phyloP scores from a whole-genome alignment of 2,888 invertebrate species.

The Drosophila robusta region DNA sequence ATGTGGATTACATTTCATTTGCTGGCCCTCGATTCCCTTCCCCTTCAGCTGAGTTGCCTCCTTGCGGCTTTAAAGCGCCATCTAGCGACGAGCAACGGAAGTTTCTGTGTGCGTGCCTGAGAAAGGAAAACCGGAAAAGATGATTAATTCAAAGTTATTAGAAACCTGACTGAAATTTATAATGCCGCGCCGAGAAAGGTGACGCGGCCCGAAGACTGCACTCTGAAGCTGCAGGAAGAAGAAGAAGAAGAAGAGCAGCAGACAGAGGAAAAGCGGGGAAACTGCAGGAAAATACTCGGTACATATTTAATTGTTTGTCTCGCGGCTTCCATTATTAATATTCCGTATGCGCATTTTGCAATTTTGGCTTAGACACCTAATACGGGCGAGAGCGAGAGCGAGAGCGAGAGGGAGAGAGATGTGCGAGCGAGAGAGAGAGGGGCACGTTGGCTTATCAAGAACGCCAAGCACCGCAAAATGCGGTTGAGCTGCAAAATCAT shows the following conservation, averaged over 20 bases:
- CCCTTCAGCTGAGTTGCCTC: neutral
- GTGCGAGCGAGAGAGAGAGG: neutral
- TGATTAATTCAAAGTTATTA: constrained; percentile 85
- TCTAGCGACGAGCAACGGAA: constrained; percentile 38
- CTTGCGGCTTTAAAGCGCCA: constrained; percentile 35
- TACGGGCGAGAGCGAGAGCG: neutral
- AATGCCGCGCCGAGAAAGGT: constrained; percentile 70
- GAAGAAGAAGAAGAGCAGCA: neutral
- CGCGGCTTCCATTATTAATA: constrained; percentile 51
- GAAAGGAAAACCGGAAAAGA: constrained; percentile 81
- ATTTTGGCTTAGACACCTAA: constrained; percentile 23
- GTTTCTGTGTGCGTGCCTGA: constrained; percentile 45
- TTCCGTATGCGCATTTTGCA: constrained; percentile 49
- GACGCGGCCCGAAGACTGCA: constrained; percentile 11
- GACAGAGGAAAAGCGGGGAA: neutral
- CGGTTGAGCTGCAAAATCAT: constrained; percentile 62
- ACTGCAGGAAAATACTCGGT: constrained; percentile 8
- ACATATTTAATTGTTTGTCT: constrained; percentile 50
- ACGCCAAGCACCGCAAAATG: constrained; percentile 50
- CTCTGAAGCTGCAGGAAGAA: neutral
- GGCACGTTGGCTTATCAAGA: constrained; percentile 21
- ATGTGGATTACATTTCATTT: constrained; percentile 79
- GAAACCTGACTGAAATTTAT: constrained; percentile 85
- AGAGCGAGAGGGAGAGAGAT: neutral
- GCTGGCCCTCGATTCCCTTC: constrained; percentile 16